A percentile compares a stretch with the other conserved stretches of the same genome.
Conservation (phyloP, 2,888 invertebrate genomes). For the Chirona hameri region DNA sequence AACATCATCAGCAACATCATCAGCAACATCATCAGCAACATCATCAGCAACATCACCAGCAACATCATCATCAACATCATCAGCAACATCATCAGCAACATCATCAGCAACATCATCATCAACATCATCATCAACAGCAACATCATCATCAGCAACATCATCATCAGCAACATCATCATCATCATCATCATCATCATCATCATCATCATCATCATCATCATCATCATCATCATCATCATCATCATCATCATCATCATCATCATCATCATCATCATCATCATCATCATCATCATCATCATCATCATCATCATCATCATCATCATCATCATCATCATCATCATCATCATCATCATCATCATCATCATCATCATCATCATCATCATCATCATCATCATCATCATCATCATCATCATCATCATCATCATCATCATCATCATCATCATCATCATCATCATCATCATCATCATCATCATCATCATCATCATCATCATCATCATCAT, state of each 20-base stretch:
- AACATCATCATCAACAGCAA: too few relatives aligned
- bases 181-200: too few relatives aligned
- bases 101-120: too few relatives aligned
- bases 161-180: too few relatives aligned
- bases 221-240: slow-evolving; percentile 22
- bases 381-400: background rate
- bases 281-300: slow-evolving; percentile 22
- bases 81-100: too few relatives aligned
- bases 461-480: slow-evolving; percentile 22
- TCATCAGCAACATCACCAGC: too few relatives aligned
- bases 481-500: slow-evolving; percentile 22
- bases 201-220: slow-evolving; percentile 22
- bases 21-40: too few relatives aligned
- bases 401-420: slow-evolving; percentile 10
- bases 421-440: slow-evolving; percentile 22
- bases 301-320: slow-evolving; percentile 22
- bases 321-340: slow-evolving; percentile 12
- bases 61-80: too few relatives aligned
- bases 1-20: too few relatives aligned
- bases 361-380: slow-evolving; percentile 22
- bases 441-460: slow-evolving; percentile 22
- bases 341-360: slow-evolving; percentile 12
- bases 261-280: slow-evolving; percentile 22
- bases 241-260: slow-evolving; percentile 22
- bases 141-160: too few relatives aligned